These are phyloP conservation scores for Poeciliopsis infans DNA, from an alignment of 2,797 vertebrate species.

Conservation along the genomic window DNA sequence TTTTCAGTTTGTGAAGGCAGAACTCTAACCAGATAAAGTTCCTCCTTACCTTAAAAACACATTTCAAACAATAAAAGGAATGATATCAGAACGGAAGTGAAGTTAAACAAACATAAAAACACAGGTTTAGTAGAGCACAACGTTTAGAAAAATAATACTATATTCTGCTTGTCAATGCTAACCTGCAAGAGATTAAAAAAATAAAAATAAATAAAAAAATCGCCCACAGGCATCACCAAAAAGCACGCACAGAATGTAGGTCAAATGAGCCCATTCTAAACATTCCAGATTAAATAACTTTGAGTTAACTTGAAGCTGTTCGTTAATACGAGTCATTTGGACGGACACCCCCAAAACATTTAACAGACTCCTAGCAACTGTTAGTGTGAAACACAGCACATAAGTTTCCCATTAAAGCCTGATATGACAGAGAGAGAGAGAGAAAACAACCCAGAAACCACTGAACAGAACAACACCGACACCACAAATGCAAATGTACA, in stretches of 20 bases:
- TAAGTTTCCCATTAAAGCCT: constrained; percentile 49
- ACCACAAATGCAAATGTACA: constrained; percentile 58
- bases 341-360: constrained; percentile 36
- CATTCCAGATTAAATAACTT: constrained; percentile 10
- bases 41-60: not conserved
- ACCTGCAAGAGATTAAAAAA: constrained; percentile 23
- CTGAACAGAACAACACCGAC: constrained; percentile 55
- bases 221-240: constrained; percentile 36
- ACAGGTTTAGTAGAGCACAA: constrained; percentile 30
- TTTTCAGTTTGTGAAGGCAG: not conserved
- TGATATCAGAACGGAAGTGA: constrained; percentile 10
- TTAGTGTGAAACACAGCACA: constrained; percentile 53
- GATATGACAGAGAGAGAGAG: constrained; percentile 5
- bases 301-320: constrained; percentile 24
- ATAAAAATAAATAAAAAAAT: not conserved
- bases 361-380: constrained; percentile 39
- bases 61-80: not conserved
- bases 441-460: constrained; percentile 50
- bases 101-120: constrained; percentile 11
- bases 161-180: constrained; percentile 14
- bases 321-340: constrained; percentile 43
- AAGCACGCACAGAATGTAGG: constrained; percentile 25
- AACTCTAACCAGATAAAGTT: not conserved
- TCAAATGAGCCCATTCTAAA: constrained; percentile 20
- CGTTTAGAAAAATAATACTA: constrained; percentile 28